phyloP scores from a whole-genome alignment of 2,888 invertebrate species.

The Thysanoteuthis rhombus region DNA sequence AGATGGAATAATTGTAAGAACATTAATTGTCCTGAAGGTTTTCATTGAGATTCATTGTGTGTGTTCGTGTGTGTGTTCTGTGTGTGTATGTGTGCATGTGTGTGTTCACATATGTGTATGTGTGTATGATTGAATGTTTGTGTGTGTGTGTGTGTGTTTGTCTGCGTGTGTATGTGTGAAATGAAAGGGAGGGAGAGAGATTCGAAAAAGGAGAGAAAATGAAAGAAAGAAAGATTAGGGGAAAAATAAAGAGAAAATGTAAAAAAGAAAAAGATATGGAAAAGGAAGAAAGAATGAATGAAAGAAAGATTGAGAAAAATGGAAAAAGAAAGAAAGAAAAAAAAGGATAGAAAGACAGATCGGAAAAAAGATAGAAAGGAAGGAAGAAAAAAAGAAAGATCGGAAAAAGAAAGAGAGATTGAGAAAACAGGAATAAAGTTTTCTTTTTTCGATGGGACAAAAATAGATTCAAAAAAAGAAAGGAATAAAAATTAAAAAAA shows the following conservation, averaged over 20 bases:
- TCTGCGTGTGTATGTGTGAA: too few species aligned
- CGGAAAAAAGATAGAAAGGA: not conserved
- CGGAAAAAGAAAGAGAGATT: not conserved
- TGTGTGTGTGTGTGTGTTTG: not conserved
- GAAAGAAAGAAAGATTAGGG: not conserved
- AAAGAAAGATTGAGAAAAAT: not conserved
- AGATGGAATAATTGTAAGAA: too few species aligned
- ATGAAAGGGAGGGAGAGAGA: too few species aligned
- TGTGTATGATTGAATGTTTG: not conserved
- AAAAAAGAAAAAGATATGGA: too few species aligned
- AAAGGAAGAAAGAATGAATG: too few species aligned
- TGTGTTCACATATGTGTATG: too few species aligned
- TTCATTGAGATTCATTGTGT: too few species aligned
- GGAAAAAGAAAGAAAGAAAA: not conserved
- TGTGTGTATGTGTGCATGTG: too few species aligned
- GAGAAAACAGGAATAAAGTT: not conserved
- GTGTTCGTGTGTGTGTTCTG: too few species aligned
- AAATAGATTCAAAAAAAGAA: not conserved
- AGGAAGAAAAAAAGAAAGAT: not conserved
- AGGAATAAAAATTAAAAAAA: not conserved
- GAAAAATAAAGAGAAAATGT: not conserved
- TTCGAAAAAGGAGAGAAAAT: too few species aligned
- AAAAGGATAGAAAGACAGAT: not conserved
- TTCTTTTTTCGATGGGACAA: too few species aligned
- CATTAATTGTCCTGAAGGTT: too few species aligned